Conservation (phyloP, 2,113 vertebrate species). For the Gallinago media region DNA sequence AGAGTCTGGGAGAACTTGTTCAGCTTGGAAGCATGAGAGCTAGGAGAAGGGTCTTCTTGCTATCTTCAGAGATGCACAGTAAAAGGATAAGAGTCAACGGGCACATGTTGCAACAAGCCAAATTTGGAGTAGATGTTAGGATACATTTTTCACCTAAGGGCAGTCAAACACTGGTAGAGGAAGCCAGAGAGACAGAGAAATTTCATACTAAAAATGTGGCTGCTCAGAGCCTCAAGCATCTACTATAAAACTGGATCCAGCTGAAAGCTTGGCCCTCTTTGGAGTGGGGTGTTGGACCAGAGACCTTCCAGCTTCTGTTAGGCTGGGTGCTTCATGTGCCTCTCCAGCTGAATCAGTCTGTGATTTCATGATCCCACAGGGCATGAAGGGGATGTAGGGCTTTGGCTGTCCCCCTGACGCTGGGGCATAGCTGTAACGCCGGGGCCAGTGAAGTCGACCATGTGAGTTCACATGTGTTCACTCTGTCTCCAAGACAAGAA, state of each 20-base stretch:
- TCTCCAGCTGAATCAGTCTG: not conserved
- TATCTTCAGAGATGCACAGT: not conserved
- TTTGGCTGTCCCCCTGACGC: not conserved
- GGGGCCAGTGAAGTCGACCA: not conserved
- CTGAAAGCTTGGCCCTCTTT: not conserved
- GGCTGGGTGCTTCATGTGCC: not conserved
- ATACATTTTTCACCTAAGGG: not conserved
- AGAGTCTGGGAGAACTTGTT: not conserved
- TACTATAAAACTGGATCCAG: not conserved
- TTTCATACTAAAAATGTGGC: not conserved
- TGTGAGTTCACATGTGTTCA: accelerated
- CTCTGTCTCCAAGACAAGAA: not conserved
- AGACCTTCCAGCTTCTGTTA: accelerated
- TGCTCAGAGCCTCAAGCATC: not conserved
- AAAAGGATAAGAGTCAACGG: not conserved
- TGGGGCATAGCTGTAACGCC: accelerated
- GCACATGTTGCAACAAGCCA: not conserved
- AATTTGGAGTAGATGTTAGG: not conserved
- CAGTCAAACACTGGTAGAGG: not conserved
- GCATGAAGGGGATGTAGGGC: not conserved
- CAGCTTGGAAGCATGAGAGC: not conserved
- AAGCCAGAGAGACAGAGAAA: not conserved
- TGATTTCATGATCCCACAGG: not conserved
- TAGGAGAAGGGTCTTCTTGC: not conserved
- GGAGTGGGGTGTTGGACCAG: not conserved